Evolutionary conservation across 2,113 vertebrate genomes (phyloP).

Genomic region (Oreotragus oreotragus): DNA sequence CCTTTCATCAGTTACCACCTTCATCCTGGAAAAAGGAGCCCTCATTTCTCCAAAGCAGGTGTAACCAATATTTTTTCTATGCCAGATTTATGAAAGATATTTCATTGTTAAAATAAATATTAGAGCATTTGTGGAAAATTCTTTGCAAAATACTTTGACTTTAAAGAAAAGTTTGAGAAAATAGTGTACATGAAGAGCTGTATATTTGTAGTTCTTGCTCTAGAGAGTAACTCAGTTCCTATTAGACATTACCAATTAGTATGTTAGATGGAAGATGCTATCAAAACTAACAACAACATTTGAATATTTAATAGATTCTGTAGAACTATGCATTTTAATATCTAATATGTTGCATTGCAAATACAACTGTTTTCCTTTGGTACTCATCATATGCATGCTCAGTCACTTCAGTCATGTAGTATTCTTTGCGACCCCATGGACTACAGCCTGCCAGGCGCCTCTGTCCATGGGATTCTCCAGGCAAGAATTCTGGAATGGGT

Average conservation of each 20-base stretch:
- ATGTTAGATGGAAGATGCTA: background rate
- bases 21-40: conserved; percentile 58
- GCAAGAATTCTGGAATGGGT: background rate
- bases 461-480: background rate
- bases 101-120: conserved; percentile 57
- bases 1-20: conserved; percentile 64
- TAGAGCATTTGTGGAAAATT: conserved; percentile 55
- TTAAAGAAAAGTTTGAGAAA: conserved; percentile 53
- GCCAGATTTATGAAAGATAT: conserved; percentile 55
- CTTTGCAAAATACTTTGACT: conserved; percentile 18
- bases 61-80: conserved; percentile 36
- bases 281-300: background rate
- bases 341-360: background rate
- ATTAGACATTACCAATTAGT: background rate
- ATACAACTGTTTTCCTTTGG: background rate
- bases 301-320: background rate
- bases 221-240: background rate
- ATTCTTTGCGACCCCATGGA: background rate
- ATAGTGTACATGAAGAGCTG: conserved; percentile 42
- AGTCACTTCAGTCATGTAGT: background rate
- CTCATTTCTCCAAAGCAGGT: conserved; percentile 42
- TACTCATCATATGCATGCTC: background rate
- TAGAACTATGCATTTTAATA: background rate
- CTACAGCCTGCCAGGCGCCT: background rate
- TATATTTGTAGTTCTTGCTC: conserved; percentile 43